Base-by-base conservation (phyloP, 2,888 invertebrate genomes). In the Andrena dorsata region DNA sequence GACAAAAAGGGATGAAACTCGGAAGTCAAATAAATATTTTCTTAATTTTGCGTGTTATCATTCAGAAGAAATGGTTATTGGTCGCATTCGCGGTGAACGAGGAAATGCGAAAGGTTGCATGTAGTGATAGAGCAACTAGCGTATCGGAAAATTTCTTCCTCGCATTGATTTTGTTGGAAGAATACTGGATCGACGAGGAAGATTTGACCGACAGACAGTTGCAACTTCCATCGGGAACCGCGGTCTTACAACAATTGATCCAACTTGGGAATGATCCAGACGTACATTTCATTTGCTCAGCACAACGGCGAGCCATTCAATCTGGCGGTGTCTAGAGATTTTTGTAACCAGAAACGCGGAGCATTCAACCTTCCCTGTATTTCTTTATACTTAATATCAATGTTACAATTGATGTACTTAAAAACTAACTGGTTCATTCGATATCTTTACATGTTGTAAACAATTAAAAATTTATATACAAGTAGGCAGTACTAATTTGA, bases 171-270 rank as follows among this genome's bases (percentile, higher is more conserved):
- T 64, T 20, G 47, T 10, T 30, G 13, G 63, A 63, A 26, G 53
- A 16, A 53, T 63, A 56, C 16, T 13, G 49, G 13, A 53, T 58
- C 56, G 20, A 16, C 30, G 76, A 64, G 49, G 60, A 20, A 61
- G 23, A 51, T 60, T 68, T 63, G 61, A 63, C 60, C 28, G 30
- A 10, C 47, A 16, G 32, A 10, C 16, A 10, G 7, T 30, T 10
- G 47, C 28, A 66, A 16, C 63, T 32, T 63, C 53, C 30, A 53
- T 53, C 32, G 30, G 23, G 35, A 26, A 32, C 26, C 20, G 30
- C n/a, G 58, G 58, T 69, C 69, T 81, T 53, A 58, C 63, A 81
- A 78, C 80, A 73, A 81, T 81, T 69, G 80, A 73, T 73, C 49
- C 35, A 26, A 63, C 72, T 78, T 78, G 80, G 78, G 80, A 80